Percentiles rank a stretch among this genome's conserved stretches.
Evolutionary conservation across 2,797 vertebrate species (phyloP).

Genomic region (Sarcoramphus papa): DNA sequence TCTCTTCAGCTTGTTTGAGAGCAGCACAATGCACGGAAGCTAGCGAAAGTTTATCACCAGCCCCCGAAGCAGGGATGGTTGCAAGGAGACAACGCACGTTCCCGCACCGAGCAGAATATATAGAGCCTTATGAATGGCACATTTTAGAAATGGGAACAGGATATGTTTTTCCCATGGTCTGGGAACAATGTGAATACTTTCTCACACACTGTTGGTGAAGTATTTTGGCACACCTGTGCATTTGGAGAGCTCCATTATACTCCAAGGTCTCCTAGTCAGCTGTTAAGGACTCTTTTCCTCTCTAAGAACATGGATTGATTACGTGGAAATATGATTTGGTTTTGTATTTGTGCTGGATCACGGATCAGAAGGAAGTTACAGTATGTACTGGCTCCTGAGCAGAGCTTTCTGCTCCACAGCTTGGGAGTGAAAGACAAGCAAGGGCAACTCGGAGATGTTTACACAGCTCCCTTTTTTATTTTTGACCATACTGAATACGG

Average conservation of each 20-base stretch:
- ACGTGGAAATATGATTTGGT: slow-evolving; percentile 69
- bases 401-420: slow-evolving; percentile 1
- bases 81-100: not conserved
- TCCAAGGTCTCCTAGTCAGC: slow-evolving; percentile 59
- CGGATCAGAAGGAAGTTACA: slow-evolving; percentile 65
- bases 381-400: slow-evolving; percentile 24
- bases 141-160: slow-evolving; percentile 5
- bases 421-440: slow-evolving; percentile 28
- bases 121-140: not conserved
- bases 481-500: slow-evolving; percentile 40
- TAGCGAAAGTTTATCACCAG: slow-evolving; percentile 10
- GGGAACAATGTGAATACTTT: slow-evolving; percentile 43
- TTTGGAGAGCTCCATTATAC: slow-evolving; percentile 50
- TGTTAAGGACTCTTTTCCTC: slow-evolving; percentile 67
- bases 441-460: slow-evolving; percentile 54
- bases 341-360: slow-evolving; percentile 72
- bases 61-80: not conserved
- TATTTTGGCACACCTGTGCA: slow-evolving; percentile 65
- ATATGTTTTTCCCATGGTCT: slow-evolving; percentile 46
- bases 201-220: slow-evolving; percentile 60
- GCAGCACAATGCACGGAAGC: slow-evolving; percentile 35
- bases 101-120: not conserved
- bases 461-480: slow-evolving; percentile 44
- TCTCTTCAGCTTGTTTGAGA: not conserved
- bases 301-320: slow-evolving; percentile 70